Conservation (phyloP, 2,113 vertebrate genomes). For the Lucifuga dentata region DNA sequence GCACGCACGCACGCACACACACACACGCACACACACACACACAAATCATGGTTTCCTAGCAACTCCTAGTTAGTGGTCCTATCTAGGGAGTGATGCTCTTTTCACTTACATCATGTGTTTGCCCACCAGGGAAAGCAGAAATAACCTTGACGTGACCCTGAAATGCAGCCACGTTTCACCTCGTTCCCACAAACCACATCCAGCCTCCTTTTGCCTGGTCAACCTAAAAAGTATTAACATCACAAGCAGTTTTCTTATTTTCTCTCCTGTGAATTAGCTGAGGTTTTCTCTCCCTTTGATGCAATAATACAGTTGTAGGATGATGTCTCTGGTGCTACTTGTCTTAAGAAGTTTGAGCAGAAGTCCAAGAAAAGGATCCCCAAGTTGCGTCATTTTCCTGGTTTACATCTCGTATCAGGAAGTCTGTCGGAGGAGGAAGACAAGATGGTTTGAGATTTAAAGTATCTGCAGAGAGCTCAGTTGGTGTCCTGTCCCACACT, state of each 20-base stretch:
- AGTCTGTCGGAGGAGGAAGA: constrained; percentile 38
- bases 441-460: constrained; percentile 50
- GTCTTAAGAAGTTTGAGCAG: neutral
- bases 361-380: constrained; percentile 4
- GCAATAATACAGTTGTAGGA: neutral
- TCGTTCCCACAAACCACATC: constrained; percentile 33
- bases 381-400: constrained; percentile 2
- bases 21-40: constrained; percentile 3
- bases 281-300: neutral
- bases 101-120: constrained; percentile 75
- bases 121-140: constrained; percentile 59
- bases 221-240: neutral
- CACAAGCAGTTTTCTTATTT: neutral
- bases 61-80: constrained; percentile 75
- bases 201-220: constrained; percentile 26
- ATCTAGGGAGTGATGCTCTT: constrained; percentile 74
- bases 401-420: constrained; percentile 28
- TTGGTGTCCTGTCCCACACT: constrained; percentile 63
- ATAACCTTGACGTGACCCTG: constrained; percentile 68
- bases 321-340: constrained; percentile 2
- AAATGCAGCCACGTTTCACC: constrained; percentile 42
- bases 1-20: constrained; percentile 10
- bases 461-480: constrained; percentile 45
- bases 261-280: neutral
- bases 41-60: constrained; percentile 68